These are phyloP conservation scores for Cacatua alba DNA, from an alignment of 2,113 vertebrate species.

Conservation along the genomic window DNA sequence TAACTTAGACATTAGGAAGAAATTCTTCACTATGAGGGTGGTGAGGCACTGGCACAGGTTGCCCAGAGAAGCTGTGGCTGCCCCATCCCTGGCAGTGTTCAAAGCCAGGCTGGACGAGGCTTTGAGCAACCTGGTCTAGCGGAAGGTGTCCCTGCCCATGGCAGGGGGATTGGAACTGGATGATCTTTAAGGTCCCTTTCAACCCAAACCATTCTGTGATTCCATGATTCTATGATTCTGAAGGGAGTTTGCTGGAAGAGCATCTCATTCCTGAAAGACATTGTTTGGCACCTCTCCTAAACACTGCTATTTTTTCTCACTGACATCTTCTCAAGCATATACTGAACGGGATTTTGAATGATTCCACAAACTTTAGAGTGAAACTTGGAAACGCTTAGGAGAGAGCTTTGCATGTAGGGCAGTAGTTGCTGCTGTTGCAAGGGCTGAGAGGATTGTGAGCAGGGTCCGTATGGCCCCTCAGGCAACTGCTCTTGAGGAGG, in stretches of 20 bases:
- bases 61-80: neutral
- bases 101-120: neutral
- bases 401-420: neutral
- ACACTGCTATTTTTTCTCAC: neutral
- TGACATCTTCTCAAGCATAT: neutral
- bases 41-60: neutral
- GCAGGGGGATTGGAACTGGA: neutral
- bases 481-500: neutral
- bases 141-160: neutral
- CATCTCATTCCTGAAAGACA: neutral
- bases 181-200: neutral
- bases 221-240: neutral
- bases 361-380: neutral
- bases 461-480: neutral
- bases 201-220: neutral
- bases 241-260: neutral
- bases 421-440: neutral
- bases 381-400: fast-evolving
- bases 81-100: neutral
- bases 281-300: neutral
- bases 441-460: neutral
- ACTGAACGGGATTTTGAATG: neutral
- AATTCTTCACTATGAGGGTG: neutral
- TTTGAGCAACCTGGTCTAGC: neutral
- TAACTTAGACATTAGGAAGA: neutral